Evolutionary conservation across 1,140 invertebrate species (phyloP).

Genomic region (Melanaphis sacchari): DNA sequence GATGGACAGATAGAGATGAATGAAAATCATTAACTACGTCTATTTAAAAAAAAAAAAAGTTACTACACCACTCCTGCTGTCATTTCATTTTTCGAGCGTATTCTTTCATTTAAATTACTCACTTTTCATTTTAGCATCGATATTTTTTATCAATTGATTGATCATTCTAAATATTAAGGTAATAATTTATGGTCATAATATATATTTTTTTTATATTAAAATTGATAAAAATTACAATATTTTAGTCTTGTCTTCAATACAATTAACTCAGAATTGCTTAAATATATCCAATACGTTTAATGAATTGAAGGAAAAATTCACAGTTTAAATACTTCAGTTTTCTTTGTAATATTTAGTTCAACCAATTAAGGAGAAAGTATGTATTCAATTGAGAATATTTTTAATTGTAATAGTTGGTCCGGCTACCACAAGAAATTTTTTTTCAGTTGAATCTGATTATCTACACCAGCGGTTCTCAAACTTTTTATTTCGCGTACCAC

Average conservation of each 20-base stretch:
- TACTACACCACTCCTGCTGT: not conserved
- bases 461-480: too few relatives aligned
- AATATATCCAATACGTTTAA: not conserved
- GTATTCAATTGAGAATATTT: not conserved
- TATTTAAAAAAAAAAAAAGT: slow-evolving; percentile 11
- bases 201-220: not conserved
- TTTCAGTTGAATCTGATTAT: too few relatives aligned
- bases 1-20: not conserved
- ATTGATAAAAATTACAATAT: not conserved
- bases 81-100: not conserved
- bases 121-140: not conserved
- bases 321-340: not conserved
- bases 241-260: not conserved
- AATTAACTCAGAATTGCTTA: not conserved
- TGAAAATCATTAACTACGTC: not conserved
- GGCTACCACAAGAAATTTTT: too few relatives aligned
- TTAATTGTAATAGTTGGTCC: not conserved
- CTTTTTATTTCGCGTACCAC: too few relatives aligned
- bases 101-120: not conserved
- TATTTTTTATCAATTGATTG: not conserved
- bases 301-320: not conserved
- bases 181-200: not conserved
- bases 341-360: not conserved
- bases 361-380: not conserved
- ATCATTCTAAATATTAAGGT: not conserved